Base-by-base conservation (phyloP, 37 sponge, comb jelly and placozoan genomes). In the Corticium candelabrum region DNA sequence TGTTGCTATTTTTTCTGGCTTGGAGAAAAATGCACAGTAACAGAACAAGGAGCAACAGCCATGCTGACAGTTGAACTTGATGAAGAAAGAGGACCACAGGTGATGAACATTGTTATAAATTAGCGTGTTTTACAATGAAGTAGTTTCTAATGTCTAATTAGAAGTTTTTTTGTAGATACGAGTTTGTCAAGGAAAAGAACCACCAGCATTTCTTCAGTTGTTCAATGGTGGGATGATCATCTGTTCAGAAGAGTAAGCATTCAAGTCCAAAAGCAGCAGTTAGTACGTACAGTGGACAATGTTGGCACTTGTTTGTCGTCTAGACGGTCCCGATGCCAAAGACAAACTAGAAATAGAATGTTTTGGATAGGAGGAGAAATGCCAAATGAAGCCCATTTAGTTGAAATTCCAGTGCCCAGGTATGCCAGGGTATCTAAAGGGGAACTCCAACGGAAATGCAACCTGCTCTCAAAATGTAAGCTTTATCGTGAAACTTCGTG, bases 11-110 rank as follows among this genome's bases (percentile, higher is more conserved):
- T 98, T 89, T 78, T 79, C 50, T 34, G 37, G 68, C n/a, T 34
- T 83, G 93, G 95, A 38, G 87, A 83, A 7, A 75, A 84, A 15
- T 87, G 84, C 56, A 81, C 88, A 3, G 82, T 94, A 68, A 91
- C 87, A 68, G 99, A 94, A 81, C 94, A 98, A 72, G 99, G 99
- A 37, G 88, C 96, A 27, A 82, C 93, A 31, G 99, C 99, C 38
- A 74, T 92, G 68, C 81, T 94, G 75, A 94, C 93, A 3, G 90
- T 98, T 35, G 96, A 91, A 73, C 81, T 15, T 30, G 99, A 94
- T 79, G 87, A 91, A 37, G 96, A 98, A 75, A 81, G 83, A 37
- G 96, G 87, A 5, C 92, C 96, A 0, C 99, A 98, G 41, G 82
- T 77, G 3, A 36, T n/a, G n/a, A n/a, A n/a, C n/a, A n/a, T n/a